Conservation (phyloP, 2,888 invertebrate species). For the Ophraella communa region DNA sequence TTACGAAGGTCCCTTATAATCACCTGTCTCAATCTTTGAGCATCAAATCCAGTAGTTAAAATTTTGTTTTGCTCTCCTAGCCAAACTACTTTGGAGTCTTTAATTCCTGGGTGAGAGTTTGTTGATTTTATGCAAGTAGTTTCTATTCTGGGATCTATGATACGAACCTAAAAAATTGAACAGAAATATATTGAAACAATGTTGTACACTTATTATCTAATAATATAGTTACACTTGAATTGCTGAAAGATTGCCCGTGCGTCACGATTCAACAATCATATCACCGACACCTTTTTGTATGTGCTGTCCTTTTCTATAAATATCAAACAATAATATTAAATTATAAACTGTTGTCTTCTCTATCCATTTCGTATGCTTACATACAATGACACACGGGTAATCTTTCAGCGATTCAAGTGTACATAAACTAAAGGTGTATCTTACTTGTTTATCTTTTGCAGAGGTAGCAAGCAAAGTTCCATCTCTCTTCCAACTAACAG, state of each 20-base stretch:
- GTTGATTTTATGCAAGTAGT: constrained; percentile 68
- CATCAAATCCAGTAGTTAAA: constrained; percentile 89
- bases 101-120: constrained; percentile 87
- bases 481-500: constrained; percentile 88
- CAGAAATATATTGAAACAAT: not conserved
- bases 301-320: too few relatives aligned
- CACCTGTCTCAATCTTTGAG: constrained; percentile 85
- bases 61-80: constrained; percentile 83
- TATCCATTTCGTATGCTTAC: too few relatives aligned
- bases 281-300: too few relatives aligned
- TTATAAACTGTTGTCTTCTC: too few relatives aligned
- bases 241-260: too few relatives aligned
- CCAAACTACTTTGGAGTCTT: constrained; percentile 92
- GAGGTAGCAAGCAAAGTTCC: constrained; percentile 84
- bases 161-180: constrained; percentile 63
- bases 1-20: constrained; percentile 88
- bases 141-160: constrained; percentile 80
- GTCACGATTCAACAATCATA: too few relatives aligned
- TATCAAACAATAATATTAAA: too few relatives aligned
- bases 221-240: too few relatives aligned
- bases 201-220: not conserved
- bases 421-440: not conserved
- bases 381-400: too few relatives aligned
- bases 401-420: too few relatives aligned
- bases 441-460: constrained; percentile 83